Evolutionary conservation across 1,140 invertebrate species (phyloP).

Genomic region (Sarcophaga peregrina): DNA sequence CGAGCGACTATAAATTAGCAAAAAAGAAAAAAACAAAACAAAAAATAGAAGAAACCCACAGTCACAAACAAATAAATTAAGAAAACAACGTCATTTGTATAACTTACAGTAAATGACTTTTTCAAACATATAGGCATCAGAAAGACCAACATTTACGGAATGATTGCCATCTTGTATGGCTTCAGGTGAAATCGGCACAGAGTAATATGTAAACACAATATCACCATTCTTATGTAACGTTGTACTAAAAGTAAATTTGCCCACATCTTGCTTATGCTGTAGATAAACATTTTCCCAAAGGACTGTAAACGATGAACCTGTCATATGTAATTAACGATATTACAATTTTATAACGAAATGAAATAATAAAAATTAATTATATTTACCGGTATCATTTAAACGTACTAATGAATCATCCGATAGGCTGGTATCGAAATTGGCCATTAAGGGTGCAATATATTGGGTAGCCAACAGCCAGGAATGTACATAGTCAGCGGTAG

Average conservation of each 20-base stretch:
- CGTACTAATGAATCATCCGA: conserved; percentile 84
- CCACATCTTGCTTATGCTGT: no score
- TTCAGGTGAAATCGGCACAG: conserved; percentile 80
- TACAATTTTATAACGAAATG: background rate
- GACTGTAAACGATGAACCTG: no score
- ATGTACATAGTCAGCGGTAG: conserved; percentile 98
- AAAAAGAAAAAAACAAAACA: no score
- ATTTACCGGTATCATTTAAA: conserved; percentile 85
- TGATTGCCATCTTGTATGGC: conserved; percentile 84
- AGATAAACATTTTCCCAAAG: no score
- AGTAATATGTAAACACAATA: conserved; percentile 92
- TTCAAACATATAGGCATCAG: conserved; percentile 96
- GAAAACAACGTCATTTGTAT: conserved; percentile 9
- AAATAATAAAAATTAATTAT: no score
- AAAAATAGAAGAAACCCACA: no score
- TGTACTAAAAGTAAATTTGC: no score
- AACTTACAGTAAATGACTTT: conserved; percentile 82
- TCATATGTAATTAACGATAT: no score
- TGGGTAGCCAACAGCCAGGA: no score
- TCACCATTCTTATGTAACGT: conserved; percentile 91
- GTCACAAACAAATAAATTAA: conserved; percentile 32
- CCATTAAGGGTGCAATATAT: no score
- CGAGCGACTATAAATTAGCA: conserved; percentile 80
- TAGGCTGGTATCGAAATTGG: no score
- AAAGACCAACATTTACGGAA: conserved; percentile 97